These are phyloP conservation scores for Tragelaphus eurycerus DNA, from an alignment of 2,797 vertebrate species.

Conservation along the genomic window DNA sequence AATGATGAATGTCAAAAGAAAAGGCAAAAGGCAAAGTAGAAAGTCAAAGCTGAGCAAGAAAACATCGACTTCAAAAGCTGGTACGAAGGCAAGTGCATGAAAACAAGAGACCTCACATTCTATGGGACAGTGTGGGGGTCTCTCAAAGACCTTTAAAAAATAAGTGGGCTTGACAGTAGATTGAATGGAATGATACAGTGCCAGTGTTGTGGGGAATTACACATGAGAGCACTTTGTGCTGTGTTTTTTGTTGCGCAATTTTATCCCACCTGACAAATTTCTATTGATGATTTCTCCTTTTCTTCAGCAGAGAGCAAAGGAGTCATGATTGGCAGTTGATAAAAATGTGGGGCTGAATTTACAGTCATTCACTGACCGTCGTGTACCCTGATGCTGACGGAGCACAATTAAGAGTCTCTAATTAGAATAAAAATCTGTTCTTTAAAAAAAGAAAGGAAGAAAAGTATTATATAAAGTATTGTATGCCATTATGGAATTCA, in stretches of 20 bases:
- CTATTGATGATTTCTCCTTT: conserved; percentile 6
- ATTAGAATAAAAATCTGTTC: conserved; percentile 72
- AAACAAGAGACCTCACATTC: not conserved
- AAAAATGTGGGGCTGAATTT: conserved; percentile 59
- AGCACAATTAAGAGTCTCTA: conserved; percentile 68
- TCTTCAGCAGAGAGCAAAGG: not conserved
- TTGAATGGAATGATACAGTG: not conserved
- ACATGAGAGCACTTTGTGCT: not conserved
- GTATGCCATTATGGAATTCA: not conserved
- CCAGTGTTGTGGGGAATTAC: accelerated
- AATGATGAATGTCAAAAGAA: not conserved
- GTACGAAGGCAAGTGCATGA: not conserved
- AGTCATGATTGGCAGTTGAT: conserved; percentile 13
- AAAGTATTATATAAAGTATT: not conserved
- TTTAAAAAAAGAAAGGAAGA: conserved; percentile 7
- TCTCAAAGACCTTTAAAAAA: not conserved
- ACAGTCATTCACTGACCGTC: conserved; percentile 63
- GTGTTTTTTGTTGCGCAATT: not conserved
- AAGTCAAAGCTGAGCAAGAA: not conserved
- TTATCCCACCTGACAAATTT: not conserved
- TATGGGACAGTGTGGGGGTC: no score
- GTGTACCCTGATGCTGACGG: conserved; percentile 28
- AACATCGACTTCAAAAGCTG: not conserved
- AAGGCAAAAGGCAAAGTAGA: not conserved
- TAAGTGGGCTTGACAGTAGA: not conserved